Conservation (phyloP, 1,140 invertebrate genomes). For the Mizuhopecten yessoensis region DNA sequence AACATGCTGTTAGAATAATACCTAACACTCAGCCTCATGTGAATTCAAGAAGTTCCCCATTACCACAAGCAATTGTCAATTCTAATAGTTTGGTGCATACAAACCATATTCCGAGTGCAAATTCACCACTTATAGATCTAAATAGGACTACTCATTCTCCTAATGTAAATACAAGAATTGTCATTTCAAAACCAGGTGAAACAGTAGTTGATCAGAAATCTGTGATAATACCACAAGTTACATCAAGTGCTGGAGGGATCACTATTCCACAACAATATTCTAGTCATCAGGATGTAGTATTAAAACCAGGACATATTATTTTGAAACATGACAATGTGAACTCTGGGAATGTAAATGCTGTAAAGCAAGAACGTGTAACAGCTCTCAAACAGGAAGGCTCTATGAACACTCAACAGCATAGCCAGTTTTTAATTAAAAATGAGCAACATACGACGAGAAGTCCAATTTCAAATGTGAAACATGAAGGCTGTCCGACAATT, state of each 20-base stretch:
- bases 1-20: slow-evolving; percentile 67
- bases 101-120: slow-evolving; percentile 19
- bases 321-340: background rate
- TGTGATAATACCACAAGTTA: slow-evolving; percentile 22
- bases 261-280: slow-evolving; percentile 22
- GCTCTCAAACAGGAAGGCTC: slow-evolving; percentile 25
- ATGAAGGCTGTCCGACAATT: slow-evolving; percentile 36
- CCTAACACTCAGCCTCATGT: slow-evolving; percentile 55
- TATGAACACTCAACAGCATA: slow-evolving; percentile 14
- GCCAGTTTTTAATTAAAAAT: slow-evolving; percentile 12
- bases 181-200: slow-evolving; percentile 38
- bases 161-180: slow-evolving; percentile 22
- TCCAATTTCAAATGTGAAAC: slow-evolving; percentile 27
- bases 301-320: slow-evolving; percentile 30
- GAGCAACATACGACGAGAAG: background rate
- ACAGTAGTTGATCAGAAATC: slow-evolving; percentile 27
- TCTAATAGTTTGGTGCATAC: slow-evolving; percentile 37
- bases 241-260: slow-evolving; percentile 36
- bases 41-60: slow-evolving; percentile 61
- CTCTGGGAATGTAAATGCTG: background rate
- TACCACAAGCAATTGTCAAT: slow-evolving; percentile 56
- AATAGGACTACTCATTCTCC: slow-evolving; percentile 22
- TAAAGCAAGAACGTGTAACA: slow-evolving; percentile 14
- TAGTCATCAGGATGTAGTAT: slow-evolving; percentile 32
- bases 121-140: slow-evolving; percentile 18